Evolutionary conservation across 1,140 invertebrate genomes (phyloP).

Genomic region (Parasteatoda tepidariorum): DNA sequence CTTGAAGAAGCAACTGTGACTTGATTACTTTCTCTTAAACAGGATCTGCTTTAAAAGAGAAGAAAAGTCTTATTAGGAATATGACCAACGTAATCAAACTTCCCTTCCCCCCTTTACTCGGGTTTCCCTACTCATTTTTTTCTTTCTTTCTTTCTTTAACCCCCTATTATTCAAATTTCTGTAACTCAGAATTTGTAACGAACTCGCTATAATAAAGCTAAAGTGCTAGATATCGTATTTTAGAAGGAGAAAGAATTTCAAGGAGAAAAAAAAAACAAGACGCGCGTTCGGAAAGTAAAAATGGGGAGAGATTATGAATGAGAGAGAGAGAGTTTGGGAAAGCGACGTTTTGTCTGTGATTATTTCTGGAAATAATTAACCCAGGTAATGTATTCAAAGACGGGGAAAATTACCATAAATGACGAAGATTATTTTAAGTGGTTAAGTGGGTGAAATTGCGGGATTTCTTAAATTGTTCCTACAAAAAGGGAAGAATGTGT

Average conservation of each 20-base stretch:
- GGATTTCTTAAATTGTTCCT: slow-evolving; percentile 18
- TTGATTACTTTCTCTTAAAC: background rate
- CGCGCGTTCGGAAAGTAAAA: background rate
- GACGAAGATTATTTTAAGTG: slow-evolving; percentile 58
- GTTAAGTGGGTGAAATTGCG: slow-evolving; percentile 47
- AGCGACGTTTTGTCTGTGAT: slow-evolving; percentile 14
- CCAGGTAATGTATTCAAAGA: slow-evolving; percentile 42
- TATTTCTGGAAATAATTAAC: slow-evolving; percentile 54
- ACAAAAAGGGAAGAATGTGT: too few relatives aligned
- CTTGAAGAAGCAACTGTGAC: background rate
- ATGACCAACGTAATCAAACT: slow-evolving; percentile 26
- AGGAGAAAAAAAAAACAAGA: background rate
- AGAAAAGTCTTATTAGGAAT: slow-evolving; percentile 1
- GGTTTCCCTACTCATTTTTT: background rate
- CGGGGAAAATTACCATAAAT: slow-evolving; percentile 48
- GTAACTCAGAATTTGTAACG: slow-evolving; percentile 25
- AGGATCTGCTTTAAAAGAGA: slow-evolving; percentile 20
- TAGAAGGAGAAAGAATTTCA: background rate
- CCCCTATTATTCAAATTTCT: too few relatives aligned
- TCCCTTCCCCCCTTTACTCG: background rate
- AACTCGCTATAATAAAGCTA: slow-evolving; percentile 14
- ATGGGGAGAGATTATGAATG: background rate
- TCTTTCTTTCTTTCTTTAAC: slow-evolving; percentile 3
- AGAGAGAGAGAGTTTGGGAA: background rate
- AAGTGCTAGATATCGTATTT: background rate